A percentile compares a stretch with the other conserved stretches of the same genome.
These are phyloP conservation scores for Pristionchus maxplancki DNA, from an alignment of 2,888 invertebrate genomes.

Conservation along the genomic window DNA sequence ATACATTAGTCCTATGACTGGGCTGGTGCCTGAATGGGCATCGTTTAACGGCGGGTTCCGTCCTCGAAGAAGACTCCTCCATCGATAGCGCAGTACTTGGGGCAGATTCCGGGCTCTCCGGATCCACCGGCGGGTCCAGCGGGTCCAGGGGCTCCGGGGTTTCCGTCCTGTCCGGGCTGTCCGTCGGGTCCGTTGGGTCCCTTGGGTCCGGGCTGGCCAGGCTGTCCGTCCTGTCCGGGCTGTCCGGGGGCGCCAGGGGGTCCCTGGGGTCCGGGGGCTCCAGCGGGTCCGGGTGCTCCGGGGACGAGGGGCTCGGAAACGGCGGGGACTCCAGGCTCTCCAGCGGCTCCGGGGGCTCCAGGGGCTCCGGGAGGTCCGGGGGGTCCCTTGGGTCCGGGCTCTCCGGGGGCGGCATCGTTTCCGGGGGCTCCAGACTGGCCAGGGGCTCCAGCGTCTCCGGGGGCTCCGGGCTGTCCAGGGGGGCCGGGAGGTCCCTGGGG, in stretches of 20 bases:
- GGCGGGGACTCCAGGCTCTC: slow-evolving; percentile 61
- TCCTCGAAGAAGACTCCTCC: slow-evolving; percentile 56
- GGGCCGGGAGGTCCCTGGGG: slow-evolving; percentile 44
- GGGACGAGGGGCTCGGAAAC: slow-evolving; percentile 54
- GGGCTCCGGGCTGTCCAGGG: slow-evolving; percentile 56
- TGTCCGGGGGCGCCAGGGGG: background rate
- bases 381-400: slow-evolving; percentile 60
- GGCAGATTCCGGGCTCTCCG: slow-evolving; percentile 52
- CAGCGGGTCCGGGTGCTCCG: slow-evolving; percentile 42
- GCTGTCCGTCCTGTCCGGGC: slow-evolving; percentile 41
- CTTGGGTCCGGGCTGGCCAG: slow-evolving; percentile 42
- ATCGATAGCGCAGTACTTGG: slow-evolving; percentile 54
- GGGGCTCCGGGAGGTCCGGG: slow-evolving; percentile 57
- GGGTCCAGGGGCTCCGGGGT: slow-evolving; percentile 63
- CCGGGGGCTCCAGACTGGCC: slow-evolving; percentile 23
- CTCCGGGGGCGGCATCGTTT: slow-evolving; percentile 58
- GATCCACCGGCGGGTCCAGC: slow-evolving; percentile 55
- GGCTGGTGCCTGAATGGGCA: too few relatives aligned
- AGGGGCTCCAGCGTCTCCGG: slow-evolving; percentile 48
- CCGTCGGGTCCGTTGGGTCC: slow-evolving; percentile 38
- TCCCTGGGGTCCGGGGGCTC: slow-evolving; percentile 20
- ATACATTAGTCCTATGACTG: too few relatives aligned
- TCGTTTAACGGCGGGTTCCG: slow-evolving; percentile 51
- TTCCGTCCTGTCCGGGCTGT: slow-evolving; percentile 64
- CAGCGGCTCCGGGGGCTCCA: slow-evolving; percentile 64